Base-by-base conservation (phyloP, 2,113 vertebrate species). In the Lycaon pictus region DNA sequence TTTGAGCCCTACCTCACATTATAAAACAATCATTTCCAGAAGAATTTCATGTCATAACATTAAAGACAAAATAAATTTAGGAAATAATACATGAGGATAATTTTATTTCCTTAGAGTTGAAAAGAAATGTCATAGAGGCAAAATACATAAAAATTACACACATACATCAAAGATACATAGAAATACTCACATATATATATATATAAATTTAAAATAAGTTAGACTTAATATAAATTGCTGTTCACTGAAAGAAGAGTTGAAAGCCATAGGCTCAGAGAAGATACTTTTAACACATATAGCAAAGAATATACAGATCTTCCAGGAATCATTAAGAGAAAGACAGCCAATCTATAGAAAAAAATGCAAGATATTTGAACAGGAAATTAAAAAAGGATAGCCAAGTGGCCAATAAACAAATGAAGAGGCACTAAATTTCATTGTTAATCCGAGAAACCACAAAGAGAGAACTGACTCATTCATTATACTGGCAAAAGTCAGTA, bases 31-130 rank as follows among this genome's bases (percentile, higher is more conserved):
- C 7, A 62, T 29, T 92, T 76, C 11, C 22, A 63, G 63, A 56
- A 93, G 12, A 86, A 79, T n/a, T 88, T 67, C 71, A 87, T 2
- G 37, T 48, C 16, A 76, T 11, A 86, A 55, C 35, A 3, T 56
- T 69, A 55, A 93, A 86, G 35, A 55, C 7, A 83, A 86, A 90
- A 89, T 55, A 65, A 77, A 74, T 58, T 10, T 3, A 58, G 5
- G 43, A 94, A 84, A 63, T n/a, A 51, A 93, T 19, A 25, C 16
- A 20, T 56, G 35, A 93, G 5, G 80, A 96, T 86, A 89, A 67
- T 27, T 77, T 25, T 6, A 79, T 71, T 62, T 72, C 32, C 20
- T 71, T 84, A 0, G 62, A 23, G 29, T 48, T 53, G 8, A 88
- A 72, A 7, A 94, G 48, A 72, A 65, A 27, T 58, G 48, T 88